Percentiles rank a stretch among this genome's conserved stretches.
These are phyloP conservation scores for Synergus laeviventris DNA, from an alignment of 2,888 invertebrate species.

Conservation along the genomic window DNA sequence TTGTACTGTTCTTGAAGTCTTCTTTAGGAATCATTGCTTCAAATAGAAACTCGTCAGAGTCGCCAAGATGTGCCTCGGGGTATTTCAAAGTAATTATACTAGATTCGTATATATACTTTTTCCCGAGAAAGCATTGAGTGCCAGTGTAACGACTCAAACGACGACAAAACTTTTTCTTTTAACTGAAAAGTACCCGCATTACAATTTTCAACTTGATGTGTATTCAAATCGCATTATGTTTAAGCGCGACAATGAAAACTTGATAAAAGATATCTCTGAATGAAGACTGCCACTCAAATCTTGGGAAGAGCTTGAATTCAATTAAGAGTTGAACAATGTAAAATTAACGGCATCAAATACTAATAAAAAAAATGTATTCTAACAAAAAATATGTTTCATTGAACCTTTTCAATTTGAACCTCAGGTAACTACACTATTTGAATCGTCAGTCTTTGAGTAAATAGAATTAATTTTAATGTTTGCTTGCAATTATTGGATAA, in stretches of 20 bases:
- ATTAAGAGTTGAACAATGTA: too few species aligned
- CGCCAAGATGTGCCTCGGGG: slow-evolving; percentile 33
- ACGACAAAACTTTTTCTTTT: slow-evolving; percentile 19
- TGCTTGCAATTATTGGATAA: slow-evolving; percentile 50
- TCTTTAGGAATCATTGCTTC: slow-evolving; percentile 29
- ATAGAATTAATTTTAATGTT: slow-evolving; percentile 39
- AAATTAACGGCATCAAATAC: too few species aligned
- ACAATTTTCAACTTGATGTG: slow-evolving; percentile 28
- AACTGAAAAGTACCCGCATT: slow-evolving; percentile 1
- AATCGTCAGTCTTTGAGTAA: slow-evolving; percentile 6
- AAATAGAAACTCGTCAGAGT: slow-evolving; percentile 32
- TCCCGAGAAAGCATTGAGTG: slow-evolving; percentile 9
- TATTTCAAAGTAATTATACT: slow-evolving; percentile 33
- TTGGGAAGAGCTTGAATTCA: not conserved
- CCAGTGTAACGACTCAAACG: slow-evolving; percentile 34
- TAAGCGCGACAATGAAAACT: not conserved
- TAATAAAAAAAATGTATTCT: too few species aligned
- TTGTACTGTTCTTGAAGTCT: not conserved
- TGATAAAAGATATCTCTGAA: not conserved
- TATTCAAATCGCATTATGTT: slow-evolving; percentile 1
- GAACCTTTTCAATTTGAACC: not conserved
- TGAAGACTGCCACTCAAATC: not conserved
- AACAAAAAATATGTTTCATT: too few species aligned
- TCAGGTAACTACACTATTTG: not conserved
- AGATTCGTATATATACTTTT: slow-evolving; percentile 13